A percentile compares a stretch with the other conserved stretches of the same genome.
Evolutionary conservation across 2,888 invertebrate species (phyloP).

Genomic region (Melanophora roralis): DNA sequence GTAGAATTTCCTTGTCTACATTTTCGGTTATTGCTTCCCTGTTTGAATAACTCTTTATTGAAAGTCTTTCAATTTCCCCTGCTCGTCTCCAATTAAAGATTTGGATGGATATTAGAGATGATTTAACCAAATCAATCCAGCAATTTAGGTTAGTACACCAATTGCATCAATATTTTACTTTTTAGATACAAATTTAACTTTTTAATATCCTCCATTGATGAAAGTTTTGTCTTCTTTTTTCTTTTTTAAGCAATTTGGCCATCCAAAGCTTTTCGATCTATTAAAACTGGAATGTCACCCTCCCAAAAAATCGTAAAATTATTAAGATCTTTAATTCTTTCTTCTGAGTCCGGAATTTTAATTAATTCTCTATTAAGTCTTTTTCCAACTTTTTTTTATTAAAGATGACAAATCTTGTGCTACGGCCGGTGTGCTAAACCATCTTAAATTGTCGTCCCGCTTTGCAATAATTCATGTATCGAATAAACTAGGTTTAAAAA

Average conservation of each 20-base stretch:
- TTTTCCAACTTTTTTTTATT: background rate
- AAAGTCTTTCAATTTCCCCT: constrained; percentile 35
- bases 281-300: constrained; percentile 3
- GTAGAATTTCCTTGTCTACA: background rate
- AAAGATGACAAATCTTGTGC: background rate
- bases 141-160: background rate
- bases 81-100: constrained; percentile 38
- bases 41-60: constrained; percentile 7
- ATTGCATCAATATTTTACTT: background rate
- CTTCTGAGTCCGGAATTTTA: background rate
- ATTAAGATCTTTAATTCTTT: background rate
- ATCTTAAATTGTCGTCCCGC: background rate
- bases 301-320: constrained; percentile 8
- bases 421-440: background rate
- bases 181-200: constrained; percentile 17
- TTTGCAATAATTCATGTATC: background rate
- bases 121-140: constrained; percentile 4
- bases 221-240: constrained; percentile 11
- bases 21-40: constrained; percentile 16
- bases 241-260: constrained; percentile 11
- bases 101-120: background rate
- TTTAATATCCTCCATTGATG: constrained; percentile 20
- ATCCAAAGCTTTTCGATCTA: constrained; percentile 23
- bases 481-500: constrained; percentile 12
- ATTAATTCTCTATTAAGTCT: background rate